Evolutionary conservation across 2,113 vertebrate genomes (phyloP).

Genomic region (Urocynchramus pylzowi): DNA sequence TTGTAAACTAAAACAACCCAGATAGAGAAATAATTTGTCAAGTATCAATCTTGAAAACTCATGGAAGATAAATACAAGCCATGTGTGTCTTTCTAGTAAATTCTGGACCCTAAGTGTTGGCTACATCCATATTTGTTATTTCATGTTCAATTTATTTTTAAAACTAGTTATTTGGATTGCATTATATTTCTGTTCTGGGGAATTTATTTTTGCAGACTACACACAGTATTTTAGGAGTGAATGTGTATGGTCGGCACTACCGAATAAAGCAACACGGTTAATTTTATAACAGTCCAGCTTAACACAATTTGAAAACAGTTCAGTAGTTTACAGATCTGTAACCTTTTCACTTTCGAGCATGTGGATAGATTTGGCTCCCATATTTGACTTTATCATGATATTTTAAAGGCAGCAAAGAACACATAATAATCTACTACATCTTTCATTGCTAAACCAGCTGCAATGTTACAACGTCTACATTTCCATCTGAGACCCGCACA

Average conservation of each 20-base stretch:
- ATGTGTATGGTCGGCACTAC: not conserved
- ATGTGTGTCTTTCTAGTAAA: conserved; percentile 52
- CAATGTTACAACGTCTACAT: not conserved
- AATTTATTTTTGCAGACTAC: conserved; percentile 14
- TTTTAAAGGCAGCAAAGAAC: not conserved
- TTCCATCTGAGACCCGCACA: not conserved
- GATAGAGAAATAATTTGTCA: conserved; percentile 25
- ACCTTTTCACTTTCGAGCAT: not conserved
- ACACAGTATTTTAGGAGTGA: not conserved
- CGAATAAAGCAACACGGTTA: not conserved
- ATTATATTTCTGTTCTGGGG: conserved; percentile 13
- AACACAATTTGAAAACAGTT: not conserved
- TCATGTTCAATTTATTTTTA: conserved; percentile 56
- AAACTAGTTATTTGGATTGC: conserved; percentile 32
- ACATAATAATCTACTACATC: not conserved
- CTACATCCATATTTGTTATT: conserved; percentile 55
- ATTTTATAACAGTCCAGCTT: not conserved
- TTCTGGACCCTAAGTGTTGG: conserved; percentile 13
- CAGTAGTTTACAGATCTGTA: not conserved
- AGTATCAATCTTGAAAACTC: conserved; percentile 40
- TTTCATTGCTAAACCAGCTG: not conserved
- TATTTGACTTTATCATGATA: not conserved
- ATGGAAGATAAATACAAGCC: conserved; percentile 55
- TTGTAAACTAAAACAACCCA: conserved; percentile 20
- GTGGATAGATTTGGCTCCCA: not conserved